Conservation (phyloP, 2,113 vertebrate species). For the Ahaetulla prasina region DNA sequence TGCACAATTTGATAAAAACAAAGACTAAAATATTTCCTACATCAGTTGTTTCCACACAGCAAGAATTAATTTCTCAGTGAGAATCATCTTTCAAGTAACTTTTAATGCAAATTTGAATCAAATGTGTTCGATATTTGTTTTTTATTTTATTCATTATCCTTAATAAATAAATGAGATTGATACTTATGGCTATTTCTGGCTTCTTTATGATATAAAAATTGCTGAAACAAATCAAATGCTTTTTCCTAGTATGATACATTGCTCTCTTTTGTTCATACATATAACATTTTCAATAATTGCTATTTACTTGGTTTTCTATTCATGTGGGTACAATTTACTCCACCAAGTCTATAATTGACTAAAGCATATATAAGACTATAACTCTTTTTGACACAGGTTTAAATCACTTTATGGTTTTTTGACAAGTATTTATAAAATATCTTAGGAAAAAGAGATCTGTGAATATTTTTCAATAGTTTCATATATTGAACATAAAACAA, state of each 20-base stretch:
- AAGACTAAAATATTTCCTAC: background rate
- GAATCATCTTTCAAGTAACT: background rate
- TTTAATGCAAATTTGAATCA: constrained; percentile 11
- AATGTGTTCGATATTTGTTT: constrained; percentile 25
- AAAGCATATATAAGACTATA: constrained; percentile 10
- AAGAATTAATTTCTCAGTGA: background rate
- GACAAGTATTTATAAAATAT: background rate
- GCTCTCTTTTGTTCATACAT: constrained; percentile 26
- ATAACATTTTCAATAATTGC: constrained; percentile 39
- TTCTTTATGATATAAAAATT: constrained; percentile 45
- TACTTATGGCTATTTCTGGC: constrained; percentile 26
- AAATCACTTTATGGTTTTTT: rapidly evolving
- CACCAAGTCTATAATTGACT: constrained; percentile 7
- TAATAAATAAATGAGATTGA: constrained; percentile 11
- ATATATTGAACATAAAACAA: background rate
- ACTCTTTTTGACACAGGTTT: background rate
- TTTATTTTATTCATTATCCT: constrained; percentile 18
- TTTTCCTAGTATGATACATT: constrained; percentile 23
- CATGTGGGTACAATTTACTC: constrained; percentile 15
- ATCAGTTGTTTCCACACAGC: background rate
- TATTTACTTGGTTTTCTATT: constrained; percentile 32
- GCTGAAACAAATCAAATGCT: constrained; percentile 46
- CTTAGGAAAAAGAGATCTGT: background rate
- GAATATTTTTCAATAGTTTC: background rate
- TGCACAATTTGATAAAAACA: background rate